Base-by-base conservation (phyloP, 1,140 invertebrate species). In the Centruroides sculpturatus region DNA sequence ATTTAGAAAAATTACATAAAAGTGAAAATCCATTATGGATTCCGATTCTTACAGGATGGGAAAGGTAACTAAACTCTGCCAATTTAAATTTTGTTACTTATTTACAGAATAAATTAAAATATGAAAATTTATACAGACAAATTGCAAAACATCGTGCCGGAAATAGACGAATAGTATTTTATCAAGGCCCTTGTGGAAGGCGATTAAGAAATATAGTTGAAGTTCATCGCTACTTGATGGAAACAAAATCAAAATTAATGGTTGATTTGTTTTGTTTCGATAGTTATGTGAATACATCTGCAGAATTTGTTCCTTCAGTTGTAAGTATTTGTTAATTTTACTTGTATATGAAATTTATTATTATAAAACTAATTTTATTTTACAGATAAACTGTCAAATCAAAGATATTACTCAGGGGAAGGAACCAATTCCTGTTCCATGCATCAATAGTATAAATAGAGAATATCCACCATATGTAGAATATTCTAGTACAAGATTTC, bases 181-280 rank as follows among this genome's bases (percentile, higher is more conserved):
- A 97, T 73, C 80, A 83, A 62, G 81, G 85, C 4, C 92, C 92
- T 0, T 98, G 94, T 77, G 91, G 89, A 0, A 75, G 85, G 3
- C 78, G 83, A n/a, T 67, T 96, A 46, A 79, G 91, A 51, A 82
- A 79, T 67, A 82, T 89, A 69, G 76, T 80, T 34, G 92, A 97
- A 72, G 74, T 96, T 3, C 85, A 87, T 70, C 69, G 72, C 7
- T 96, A 90, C 74, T 75, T 98, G 5, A 73, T 79, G 6, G 64
- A 74, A 11, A 87, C 85, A 0, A 73, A 81, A 7, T 86, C 83
- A 47, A 78, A 82, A 7, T 79, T 96, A 70, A 83, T 86, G 48
- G 86, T 96, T 8, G 92, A 97, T 73, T 76, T 89, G 56, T 98
- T 97, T 74, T 87, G 88, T 71, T 93, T 89, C 71, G 85, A 89